A percentile compares a stretch with the other conserved stretches of the same genome.
These are phyloP conservation scores for Physella acuta DNA, from an alignment of 1,140 invertebrate genomes.

Conservation along the genomic window DNA sequence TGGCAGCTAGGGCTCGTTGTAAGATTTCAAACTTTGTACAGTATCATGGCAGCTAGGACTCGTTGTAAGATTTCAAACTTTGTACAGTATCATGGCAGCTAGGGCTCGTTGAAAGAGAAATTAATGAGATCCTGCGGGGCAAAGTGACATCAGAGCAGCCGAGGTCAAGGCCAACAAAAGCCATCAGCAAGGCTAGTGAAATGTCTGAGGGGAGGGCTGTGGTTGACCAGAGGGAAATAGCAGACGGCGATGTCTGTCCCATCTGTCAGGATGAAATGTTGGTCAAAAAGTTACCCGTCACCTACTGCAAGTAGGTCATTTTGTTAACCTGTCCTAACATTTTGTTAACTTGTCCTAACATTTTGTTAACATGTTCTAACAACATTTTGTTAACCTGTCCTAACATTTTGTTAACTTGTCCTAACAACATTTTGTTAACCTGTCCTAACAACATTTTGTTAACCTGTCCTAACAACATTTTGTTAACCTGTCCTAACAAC, in stretches of 20 bases:
- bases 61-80: slow-evolving; percentile 3
- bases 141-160: slow-evolving; percentile 26
- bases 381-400: too few species aligned
- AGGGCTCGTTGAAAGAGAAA: slow-evolving; percentile 58
- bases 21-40: neutral
- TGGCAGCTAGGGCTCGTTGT: too few species aligned
- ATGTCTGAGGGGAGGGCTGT: slow-evolving; percentile 37
- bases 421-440: too few species aligned
- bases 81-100: slow-evolving; percentile 58
- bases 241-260: slow-evolving; percentile 58
- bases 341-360: too few species aligned
- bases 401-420: too few species aligned
- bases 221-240: slow-evolving; percentile 55
- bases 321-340: too few species aligned
- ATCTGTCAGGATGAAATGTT: slow-evolving; percentile 61
- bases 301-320: slow-evolving; percentile 59
- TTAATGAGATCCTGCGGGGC: slow-evolving; percentile 54
- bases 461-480: too few species aligned
- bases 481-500: too few species aligned
- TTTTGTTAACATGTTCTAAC: too few species aligned
- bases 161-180: slow-evolving; percentile 26
- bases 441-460: too few species aligned
- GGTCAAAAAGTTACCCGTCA: slow-evolving; percentile 56
- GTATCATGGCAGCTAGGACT: neutral
- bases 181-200: slow-evolving; percentile 20